Evolutionary conservation across 2,797 vertebrate species (phyloP), one percentile per base, ranked within the genome.

Genomic region (Poecilia picta): DNA sequence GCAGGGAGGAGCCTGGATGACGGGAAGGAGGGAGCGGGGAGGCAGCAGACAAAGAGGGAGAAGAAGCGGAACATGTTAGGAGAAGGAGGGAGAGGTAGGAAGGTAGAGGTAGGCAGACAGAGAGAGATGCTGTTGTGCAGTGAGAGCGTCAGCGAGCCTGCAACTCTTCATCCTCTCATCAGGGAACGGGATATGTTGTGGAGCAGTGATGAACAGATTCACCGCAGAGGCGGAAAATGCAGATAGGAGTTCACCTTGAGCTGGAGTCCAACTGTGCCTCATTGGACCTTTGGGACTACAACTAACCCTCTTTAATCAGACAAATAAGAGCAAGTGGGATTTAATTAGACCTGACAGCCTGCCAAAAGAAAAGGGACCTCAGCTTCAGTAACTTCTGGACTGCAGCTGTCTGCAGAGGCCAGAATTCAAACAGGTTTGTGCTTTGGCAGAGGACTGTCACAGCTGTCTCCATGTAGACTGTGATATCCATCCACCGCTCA

Each of bases 221-320:
- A 78, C 79, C 75, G 86, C 89, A 85, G 79, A 78, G 76, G 80
- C 81, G 75, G 81, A 77, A 71, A 66, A 83, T 85, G 91, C 90
- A 92, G 90, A 90, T 83, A 90, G 79, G 85, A 87, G 85, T 91
- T 93, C 91, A 94, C 92, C 92, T 93, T 93, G 91, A 94, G 87
- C 88, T 72, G 70, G 81, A 90, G 80, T 81, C 88, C 74, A 75
- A 45, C 76, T 57, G 77, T 83, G 79, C 73, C 83, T 75, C 85
- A 81, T 87, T 78, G 89, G 92, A 92, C 85, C 84, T 85, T 71
- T 83, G 76, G 90, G 89, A 92, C 84, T 88, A 89, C 81, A 75
- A 86, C 74, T 85, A 82, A 89, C 57, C 75, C 79, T 75, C 23
- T 62, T 6, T 59, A 83, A 80, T 82, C 72, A 53, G 59, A 25